These are phyloP conservation scores for Rhinopomastus cyanomelas DNA, from an alignment of 2,113 vertebrate genomes.

Conservation along the genomic window DNA sequence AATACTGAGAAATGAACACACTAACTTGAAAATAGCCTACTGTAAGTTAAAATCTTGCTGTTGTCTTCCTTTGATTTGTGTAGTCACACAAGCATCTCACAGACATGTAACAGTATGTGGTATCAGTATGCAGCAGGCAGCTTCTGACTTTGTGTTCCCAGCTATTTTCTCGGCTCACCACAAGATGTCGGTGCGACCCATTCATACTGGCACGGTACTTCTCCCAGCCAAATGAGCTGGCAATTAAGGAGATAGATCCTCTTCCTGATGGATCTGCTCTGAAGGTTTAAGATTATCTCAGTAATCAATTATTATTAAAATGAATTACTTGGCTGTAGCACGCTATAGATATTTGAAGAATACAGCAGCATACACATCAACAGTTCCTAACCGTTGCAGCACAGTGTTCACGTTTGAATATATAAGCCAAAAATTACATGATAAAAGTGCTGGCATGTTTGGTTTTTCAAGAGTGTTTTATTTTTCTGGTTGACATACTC, in stretches of 20 bases:
- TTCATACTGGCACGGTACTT: no score
- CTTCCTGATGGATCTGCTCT: neutral
- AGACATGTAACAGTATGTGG: accelerated
- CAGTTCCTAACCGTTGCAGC: neutral
- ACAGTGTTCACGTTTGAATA: neutral
- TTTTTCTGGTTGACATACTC: neutral
- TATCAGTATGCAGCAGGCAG: neutral
- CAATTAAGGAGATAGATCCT: neutral
- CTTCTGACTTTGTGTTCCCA: accelerated
- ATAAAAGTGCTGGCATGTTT: neutral
- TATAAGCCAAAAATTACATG: neutral
- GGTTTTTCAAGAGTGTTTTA: neutral
- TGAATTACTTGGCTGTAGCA: neutral
- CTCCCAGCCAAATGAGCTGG: neutral
- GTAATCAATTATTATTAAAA: neutral
- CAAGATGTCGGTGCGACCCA: constrained; percentile 15
- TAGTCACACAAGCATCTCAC: no score
- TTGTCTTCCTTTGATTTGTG: neutral
- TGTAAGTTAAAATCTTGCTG: no score
- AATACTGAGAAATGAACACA: accelerated
- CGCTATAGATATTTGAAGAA: neutral
- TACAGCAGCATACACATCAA: neutral
- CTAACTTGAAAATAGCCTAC: no score
- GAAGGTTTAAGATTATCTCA: neutral
- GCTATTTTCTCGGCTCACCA: neutral